Percentiles rank a stretch among this genome's conserved stretches.
Conservation (phyloP, 2,113 vertebrate species). For the Bambusicola thoracicus region DNA sequence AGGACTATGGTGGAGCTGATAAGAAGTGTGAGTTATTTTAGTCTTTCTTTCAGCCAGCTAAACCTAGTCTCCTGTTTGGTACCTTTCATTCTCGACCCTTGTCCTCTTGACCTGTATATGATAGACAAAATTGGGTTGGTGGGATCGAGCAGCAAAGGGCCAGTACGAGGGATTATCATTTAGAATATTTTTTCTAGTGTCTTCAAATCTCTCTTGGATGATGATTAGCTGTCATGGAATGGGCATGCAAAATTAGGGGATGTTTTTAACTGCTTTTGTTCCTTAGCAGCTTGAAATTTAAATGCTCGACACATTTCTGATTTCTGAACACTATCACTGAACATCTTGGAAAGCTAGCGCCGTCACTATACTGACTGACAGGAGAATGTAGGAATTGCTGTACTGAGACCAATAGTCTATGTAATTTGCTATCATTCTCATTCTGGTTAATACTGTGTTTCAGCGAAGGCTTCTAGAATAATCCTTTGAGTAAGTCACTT, state of each 20-base stretch:
- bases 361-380: background rate
- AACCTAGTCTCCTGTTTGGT: background rate
- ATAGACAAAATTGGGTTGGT: background rate
- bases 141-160: background rate
- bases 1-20: background rate
- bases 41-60: background rate
- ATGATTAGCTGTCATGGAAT: background rate
- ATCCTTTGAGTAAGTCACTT: background rate
- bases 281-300: background rate
- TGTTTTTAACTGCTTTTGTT: conserved; percentile 22
- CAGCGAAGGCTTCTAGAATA: background rate
- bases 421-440: background rate
- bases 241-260: background rate
- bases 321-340: background rate
- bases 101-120: too few species aligned
- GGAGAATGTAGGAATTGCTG: background rate
- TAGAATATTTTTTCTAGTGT: background rate
- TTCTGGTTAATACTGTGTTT: background rate
- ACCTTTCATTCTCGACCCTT: background rate
- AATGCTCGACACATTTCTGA: background rate
- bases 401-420: background rate
- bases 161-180: background rate
- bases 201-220: background rate
- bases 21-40: background rate
- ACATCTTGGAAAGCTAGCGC: background rate